Conservation (phyloP, 2,888 invertebrate species). For the Geotrupes spiniger region DNA sequence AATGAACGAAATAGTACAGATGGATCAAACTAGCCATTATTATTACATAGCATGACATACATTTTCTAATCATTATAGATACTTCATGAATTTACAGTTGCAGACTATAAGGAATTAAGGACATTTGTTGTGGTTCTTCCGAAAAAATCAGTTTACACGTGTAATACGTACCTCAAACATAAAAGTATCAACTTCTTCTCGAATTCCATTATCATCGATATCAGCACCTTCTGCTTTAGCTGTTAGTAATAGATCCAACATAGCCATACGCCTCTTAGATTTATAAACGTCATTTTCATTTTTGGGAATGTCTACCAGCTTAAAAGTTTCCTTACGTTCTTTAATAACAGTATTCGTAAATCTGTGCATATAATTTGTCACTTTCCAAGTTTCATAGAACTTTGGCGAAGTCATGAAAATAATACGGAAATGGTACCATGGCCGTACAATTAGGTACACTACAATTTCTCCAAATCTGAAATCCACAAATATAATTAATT, state of each 20-base stretch:
- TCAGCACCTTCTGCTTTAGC: slow-evolving; percentile 51
- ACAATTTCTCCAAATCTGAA: slow-evolving; percentile 30
- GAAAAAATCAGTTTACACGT: too few species aligned
- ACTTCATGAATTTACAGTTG: too few species aligned
- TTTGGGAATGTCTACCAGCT: not conserved
- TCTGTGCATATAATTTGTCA: slow-evolving; percentile 29
- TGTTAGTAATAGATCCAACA: slow-evolving; percentile 56
- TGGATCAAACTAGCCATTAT: too few species aligned
- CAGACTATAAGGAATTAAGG: too few species aligned
- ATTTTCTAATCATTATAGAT: too few species aligned
- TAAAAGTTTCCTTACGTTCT: slow-evolving; percentile 24
- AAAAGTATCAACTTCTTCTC: slow-evolving; percentile 63
- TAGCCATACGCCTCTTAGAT: slow-evolving; percentile 53
- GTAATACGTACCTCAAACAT: slow-evolving; percentile 56
- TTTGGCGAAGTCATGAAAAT: slow-evolving; percentile 25
- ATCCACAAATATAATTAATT: slow-evolving; percentile 13
- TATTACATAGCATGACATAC: too few species aligned
- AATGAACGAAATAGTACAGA: too few species aligned
- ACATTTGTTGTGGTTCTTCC: too few species aligned
- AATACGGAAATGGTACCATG: slow-evolving; percentile 30
- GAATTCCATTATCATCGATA: slow-evolving; percentile 55
- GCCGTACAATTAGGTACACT: slow-evolving; percentile 29
- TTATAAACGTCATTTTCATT: slow-evolving; percentile 17
- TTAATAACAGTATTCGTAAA: slow-evolving; percentile 36
- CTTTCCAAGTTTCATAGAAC: slow-evolving; percentile 13